Base-by-base conservation (phyloP, 2,113 vertebrate genomes). In the Haemorhous mexicanus region DNA sequence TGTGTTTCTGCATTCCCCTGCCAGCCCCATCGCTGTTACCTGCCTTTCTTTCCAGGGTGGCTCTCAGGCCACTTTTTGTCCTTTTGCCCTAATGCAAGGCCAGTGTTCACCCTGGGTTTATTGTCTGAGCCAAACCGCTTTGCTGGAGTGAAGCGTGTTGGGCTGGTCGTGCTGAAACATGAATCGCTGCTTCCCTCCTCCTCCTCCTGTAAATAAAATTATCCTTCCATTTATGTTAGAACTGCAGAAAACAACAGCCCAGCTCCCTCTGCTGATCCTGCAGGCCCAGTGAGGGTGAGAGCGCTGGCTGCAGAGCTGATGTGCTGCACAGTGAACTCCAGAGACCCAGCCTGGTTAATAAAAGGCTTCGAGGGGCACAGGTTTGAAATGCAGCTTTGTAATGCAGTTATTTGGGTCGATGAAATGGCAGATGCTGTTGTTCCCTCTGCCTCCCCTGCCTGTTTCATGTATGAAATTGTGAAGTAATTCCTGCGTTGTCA, bases 231-330 rank as follows among this genome's bases (percentile, higher is more conserved):
- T 93, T 94, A 2, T 70, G 6, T 91, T 37, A 26, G 85, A 83
- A 35, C 33, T 63, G 75, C 63, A 1, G 84, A 88, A 86, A 90
- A 80, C 68, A 90, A 90, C 41, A 77, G 74, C 77, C 90, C 87
- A 78, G 90, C 93, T 94, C 90, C 95, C 93, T 95, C 93, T 95
- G 94, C 88, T 86, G 96, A 93, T 73, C 33, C 94, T 70, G 73
- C 72, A 39, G 50, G 21, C 73, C 64, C 79, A 39, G 55, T 12
- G 37, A n/a, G 46, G 68, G 78, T 3, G 12, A 39, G 56, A 81
- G 52, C 61, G 11, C 30, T 13, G 21, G 28, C 41, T 70, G 83
- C 66, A 78, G 64, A 43, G 61, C 64, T 68, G 91, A 30, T 59
- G 61, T 1, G 6, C 75, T 56, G 16, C 74, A 20, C 68, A 3